Conservation (phyloP, 2,113 vertebrate genomes). For the Stegastes partitus region DNA sequence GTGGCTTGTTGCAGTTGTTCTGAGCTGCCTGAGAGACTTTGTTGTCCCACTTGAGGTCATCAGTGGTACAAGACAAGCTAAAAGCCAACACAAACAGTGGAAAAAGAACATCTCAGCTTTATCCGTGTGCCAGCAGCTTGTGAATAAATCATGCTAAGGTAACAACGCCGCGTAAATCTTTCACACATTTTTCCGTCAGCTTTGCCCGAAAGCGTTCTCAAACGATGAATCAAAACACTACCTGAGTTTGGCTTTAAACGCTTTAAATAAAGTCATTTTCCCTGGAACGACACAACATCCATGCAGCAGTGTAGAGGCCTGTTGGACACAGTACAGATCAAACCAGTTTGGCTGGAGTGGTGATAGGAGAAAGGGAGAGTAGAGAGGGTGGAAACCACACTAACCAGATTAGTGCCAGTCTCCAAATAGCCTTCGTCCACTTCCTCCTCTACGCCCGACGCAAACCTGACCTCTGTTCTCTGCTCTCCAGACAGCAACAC, state of each 20-base stretch:
- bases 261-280: background rate
- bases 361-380: constrained; percentile 48
- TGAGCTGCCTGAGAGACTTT: constrained; percentile 21
- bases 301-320: constrained; percentile 1
- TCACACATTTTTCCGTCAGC: constrained; percentile 24
- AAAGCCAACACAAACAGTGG: constrained; percentile 55
- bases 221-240: constrained; percentile 12
- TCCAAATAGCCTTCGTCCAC: constrained; percentile 72
- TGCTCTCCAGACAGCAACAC: constrained; percentile 44
- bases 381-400: constrained; percentile 65
- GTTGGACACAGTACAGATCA: constrained; percentile 14
- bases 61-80: constrained; percentile 28
- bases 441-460: constrained; percentile 57
- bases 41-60: constrained; percentile 35
- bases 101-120: constrained; percentile 44
- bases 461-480: constrained; percentile 63
- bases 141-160: constrained; percentile 43
- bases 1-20: constrained; percentile 25
- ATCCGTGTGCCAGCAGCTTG: constrained; percentile 21
- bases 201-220: background rate
- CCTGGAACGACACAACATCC: background rate
- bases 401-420: constrained; percentile 72
- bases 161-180: constrained; percentile 24
- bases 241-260: background rate
- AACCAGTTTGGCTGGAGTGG: constrained; percentile 18